phyloP scores from a whole-genome alignment of 2,113 vertebrate species.

The human region DNA sequence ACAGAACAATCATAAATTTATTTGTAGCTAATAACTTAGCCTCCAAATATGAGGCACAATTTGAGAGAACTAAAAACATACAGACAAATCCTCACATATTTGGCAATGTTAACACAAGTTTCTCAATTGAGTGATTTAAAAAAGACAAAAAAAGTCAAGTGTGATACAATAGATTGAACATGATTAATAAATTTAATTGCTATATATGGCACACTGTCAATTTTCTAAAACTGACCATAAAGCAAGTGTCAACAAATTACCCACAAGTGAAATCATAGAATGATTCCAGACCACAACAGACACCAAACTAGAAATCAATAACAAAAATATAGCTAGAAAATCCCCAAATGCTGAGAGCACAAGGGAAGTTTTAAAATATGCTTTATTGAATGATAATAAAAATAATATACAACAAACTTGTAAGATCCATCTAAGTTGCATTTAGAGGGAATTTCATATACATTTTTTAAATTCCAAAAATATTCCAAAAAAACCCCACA shows the following conservation, averaged over 20 bases:
- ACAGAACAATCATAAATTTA: not conserved
- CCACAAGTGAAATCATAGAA: not conserved
- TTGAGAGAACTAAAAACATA: not conserved
- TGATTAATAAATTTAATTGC: not conserved
- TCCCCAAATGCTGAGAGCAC: not conserved
- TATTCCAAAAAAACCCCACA: not conserved
- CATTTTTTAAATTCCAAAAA: not conserved
- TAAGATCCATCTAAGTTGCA: not conserved
- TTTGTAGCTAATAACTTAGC: not conserved
- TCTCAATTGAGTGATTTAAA: not conserved
- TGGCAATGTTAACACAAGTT: not conserved
- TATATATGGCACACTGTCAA: not conserved
- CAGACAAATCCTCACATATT: not conserved
- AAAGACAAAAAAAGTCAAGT: not conserved
- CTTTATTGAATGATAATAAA: not conserved
- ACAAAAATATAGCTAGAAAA: slow-evolving; percentile 16
- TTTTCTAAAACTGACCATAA: not conserved
- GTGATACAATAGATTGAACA: not conserved
- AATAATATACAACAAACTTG: not conserved
- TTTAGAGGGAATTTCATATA: not conserved
- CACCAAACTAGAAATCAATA: not conserved
- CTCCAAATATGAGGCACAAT: not conserved
- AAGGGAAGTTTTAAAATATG: not conserved
- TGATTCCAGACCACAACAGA: not conserved
- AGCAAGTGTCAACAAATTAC: not conserved